Evolutionary conservation across 2,888 invertebrate genomes (phyloP).

Genomic region (Notocelia uddmanniana): DNA sequence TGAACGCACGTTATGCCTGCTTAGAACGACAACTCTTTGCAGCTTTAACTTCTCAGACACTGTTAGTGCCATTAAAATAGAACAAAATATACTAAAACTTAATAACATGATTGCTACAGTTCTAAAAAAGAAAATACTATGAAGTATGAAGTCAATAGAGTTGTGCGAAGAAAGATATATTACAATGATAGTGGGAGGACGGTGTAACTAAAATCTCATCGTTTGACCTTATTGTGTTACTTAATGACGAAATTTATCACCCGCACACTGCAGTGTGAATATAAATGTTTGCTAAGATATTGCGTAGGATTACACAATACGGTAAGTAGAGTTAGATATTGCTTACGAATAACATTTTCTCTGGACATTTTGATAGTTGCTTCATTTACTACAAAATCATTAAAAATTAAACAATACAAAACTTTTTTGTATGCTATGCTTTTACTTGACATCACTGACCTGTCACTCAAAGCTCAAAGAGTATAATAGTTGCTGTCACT

Average conservation of each 20-base stretch:
- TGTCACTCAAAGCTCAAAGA: no score
- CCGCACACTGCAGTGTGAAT: background rate
- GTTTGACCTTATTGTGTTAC: conserved; percentile 10
- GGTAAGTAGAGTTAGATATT: background rate
- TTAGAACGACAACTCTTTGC: conserved; percentile 68
- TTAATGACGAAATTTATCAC: conserved; percentile 1
- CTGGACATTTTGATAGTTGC: background rate
- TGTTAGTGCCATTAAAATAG: background rate
- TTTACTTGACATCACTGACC: no score
- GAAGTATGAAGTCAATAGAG: background rate
- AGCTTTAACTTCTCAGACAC: conserved; percentile 48
- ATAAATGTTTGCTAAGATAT: background rate
- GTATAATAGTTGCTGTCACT: no score
- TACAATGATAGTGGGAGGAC: conserved; percentile 11
- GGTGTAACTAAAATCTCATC: background rate
- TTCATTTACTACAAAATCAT: background rate
- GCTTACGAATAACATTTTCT: background rate
- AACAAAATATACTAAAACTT: conserved; percentile 24
- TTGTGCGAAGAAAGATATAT: conserved; percentile 18
- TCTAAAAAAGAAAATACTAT: background rate
- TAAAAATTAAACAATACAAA: background rate
- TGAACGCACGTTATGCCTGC: conserved; percentile 72
- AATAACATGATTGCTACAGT: conserved; percentile 18
- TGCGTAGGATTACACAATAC: background rate
- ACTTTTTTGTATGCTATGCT: background rate